These are phyloP conservation scores for Phoebastria nigripes DNA, from an alignment of 2,797 vertebrate genomes.

Conservation along the genomic window DNA sequence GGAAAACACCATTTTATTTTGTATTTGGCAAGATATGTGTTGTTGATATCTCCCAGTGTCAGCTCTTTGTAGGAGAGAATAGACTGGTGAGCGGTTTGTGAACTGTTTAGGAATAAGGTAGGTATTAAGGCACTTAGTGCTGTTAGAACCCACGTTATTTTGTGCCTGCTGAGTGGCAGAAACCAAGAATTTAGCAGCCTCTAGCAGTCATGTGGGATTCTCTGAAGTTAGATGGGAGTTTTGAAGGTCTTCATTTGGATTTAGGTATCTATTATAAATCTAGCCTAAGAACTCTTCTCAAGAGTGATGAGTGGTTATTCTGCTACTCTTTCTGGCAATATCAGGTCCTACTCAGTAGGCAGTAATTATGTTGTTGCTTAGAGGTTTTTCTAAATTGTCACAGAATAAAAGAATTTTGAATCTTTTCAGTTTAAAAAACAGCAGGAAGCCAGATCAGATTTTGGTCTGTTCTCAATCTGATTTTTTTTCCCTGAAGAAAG, in stretches of 20 bases:
- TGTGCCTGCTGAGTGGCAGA: not conserved
- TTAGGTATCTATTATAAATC: not conserved
- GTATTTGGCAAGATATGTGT: fast-evolving
- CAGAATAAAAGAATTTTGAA: not conserved
- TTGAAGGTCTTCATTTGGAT: not conserved
- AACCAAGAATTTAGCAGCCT: not conserved
- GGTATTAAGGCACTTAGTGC: not conserved
- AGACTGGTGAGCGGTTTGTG: not conserved
- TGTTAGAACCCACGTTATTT: not conserved
- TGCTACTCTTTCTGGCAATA: not conserved
- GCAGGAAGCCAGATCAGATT: not conserved
- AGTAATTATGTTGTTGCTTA: not conserved
- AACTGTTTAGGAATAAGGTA: not conserved
- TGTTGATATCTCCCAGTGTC: not conserved
- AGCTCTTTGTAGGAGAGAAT: not conserved
- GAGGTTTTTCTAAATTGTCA: not conserved
- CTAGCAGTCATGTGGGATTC: not conserved
- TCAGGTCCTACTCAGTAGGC: not conserved
- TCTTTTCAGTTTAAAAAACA: not conserved
- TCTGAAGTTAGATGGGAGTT: not conserved
- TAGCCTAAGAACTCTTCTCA: not conserved
- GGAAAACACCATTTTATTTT: not conserved
- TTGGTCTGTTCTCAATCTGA: not conserved
- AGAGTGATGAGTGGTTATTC: not conserved
- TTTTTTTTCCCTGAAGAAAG: not conserved